Evolutionary conservation across 1,140 invertebrate genomes (phyloP), one percentile per base, ranked within the genome.

Genomic region (Leptinotarsa undecemlineata): DNA sequence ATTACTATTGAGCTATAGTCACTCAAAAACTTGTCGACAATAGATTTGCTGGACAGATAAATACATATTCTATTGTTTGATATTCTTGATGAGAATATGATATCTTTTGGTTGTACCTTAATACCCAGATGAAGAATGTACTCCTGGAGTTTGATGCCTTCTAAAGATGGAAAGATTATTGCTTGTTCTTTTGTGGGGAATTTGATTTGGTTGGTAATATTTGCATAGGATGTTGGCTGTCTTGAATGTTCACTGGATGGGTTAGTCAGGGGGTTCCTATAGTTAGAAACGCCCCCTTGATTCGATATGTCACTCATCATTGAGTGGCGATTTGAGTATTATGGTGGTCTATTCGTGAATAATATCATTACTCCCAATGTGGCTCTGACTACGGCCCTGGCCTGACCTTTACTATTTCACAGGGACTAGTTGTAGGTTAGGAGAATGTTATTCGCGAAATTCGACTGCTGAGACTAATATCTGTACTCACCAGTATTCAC

Each of bases 61-160:
- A 72, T 72, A 33, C 71, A 72, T 17, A 72, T 72, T 72, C 71
- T 72, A 42, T 47, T 47, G 26, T 72, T 72, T 33, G 71, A 72
- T 64, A 72, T 72, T 19, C 60, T 47, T 13, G 71, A 72, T 47
- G 62, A 17, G 60, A 64, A 72, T 14, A 72, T 33, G 14, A 72
- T 66, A 64, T 72, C 47, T 72, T 72, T 72, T 64, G 57, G 71
- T 63, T 64, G 57, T 19, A 72, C 42, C 26, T 33, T 72, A 13
- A 17, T n/a, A 47, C 71, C 61, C 8, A 66, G 20, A 14, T 13
- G 60, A 33, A 72, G 17, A 62, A 66, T 57, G 26, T 72, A 66
- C 0, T 72, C 71, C 20, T 62, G 26, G 8, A 72, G 71, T 72
- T 64, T 72, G 11, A 72, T 19, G 14, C 20, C 42, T 21, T 72